These are phyloP conservation scores for Phymorhynchus buccinoides DNA, from an alignment of 1,140 invertebrate genomes.

Conservation along the genomic window DNA sequence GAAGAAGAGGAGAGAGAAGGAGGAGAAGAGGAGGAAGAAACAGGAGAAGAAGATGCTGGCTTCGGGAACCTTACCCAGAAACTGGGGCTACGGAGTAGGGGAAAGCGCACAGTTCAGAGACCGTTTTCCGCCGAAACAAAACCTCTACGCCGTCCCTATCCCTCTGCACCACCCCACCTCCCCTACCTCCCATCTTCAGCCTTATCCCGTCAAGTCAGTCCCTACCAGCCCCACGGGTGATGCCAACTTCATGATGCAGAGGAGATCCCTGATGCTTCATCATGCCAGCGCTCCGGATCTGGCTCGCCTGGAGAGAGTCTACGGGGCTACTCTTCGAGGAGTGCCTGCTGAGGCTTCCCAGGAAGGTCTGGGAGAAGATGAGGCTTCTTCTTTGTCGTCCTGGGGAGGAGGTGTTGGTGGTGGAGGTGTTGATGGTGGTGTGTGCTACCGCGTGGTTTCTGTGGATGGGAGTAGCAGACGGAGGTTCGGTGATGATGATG, in stretches of 20 bases:
- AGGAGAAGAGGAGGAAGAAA: constrained; percentile 46
- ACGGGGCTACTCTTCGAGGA: constrained; percentile 46
- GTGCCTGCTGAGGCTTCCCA: neutral
- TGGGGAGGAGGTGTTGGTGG: neutral
- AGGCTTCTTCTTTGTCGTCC: neutral
- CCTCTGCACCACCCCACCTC: neutral
- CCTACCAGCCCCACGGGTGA: neutral
- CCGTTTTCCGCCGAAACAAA: constrained; percentile 55
- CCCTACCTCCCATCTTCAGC: neutral
- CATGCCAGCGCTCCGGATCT: constrained; percentile 63
- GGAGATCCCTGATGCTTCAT: constrained; percentile 49
- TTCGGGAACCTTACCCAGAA: constrained; percentile 35
- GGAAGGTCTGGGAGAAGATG: neutral
- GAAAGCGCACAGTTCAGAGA: constrained; percentile 56
- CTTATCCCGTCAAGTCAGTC: neutral
- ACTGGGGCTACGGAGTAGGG: constrained; percentile 57
- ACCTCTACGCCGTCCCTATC: constrained; percentile 58
- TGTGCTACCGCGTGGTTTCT: neutral
- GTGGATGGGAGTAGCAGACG: neutral
- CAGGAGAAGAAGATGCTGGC: constrained; percentile 38
- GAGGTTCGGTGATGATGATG: neutral
- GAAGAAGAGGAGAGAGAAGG: constrained; percentile 48
- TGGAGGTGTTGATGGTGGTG: neutral
- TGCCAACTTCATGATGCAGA: constrained; percentile 45
- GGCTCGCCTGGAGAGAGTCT: constrained; percentile 61